Conservation (phyloP, 2,113 vertebrate species). For the Hippopotamus amphibius region DNA sequence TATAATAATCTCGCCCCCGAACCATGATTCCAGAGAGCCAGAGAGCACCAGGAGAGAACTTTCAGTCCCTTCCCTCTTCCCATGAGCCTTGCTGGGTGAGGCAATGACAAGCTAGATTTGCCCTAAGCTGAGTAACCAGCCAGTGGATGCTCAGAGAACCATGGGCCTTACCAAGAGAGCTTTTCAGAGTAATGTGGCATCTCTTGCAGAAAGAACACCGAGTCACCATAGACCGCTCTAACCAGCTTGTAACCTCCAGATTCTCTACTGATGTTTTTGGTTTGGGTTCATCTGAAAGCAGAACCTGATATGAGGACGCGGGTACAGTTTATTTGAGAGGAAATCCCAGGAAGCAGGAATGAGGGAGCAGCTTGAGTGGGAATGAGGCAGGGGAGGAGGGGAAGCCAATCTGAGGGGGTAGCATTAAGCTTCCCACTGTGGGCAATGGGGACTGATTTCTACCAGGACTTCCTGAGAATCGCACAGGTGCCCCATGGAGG, state of each 20-base stretch:
- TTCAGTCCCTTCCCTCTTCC: background rate
- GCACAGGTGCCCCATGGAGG: background rate
- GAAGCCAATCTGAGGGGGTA: background rate
- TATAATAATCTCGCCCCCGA: background rate
- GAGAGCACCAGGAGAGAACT: background rate
- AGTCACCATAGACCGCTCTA: background rate
- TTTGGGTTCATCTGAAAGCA: slow-evolving; percentile 6
- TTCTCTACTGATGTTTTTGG: slow-evolving; percentile 50
- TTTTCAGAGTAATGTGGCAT: background rate
- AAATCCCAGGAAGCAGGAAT: background rate
- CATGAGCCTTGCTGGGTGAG: background rate
- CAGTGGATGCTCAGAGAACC: background rate
- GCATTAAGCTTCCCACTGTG: background rate
- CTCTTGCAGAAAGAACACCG: slow-evolving; percentile 43
- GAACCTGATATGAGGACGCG: background rate
- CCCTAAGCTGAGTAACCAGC: background rate
- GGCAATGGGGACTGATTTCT: background rate
- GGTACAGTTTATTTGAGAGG: background rate
- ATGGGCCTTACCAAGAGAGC: background rate
- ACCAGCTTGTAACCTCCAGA: background rate
- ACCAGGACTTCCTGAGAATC: background rate
- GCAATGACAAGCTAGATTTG: background rate
- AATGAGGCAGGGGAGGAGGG: background rate
- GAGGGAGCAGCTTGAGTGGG: background rate
- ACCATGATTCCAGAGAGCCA: background rate